These are phyloP conservation scores for Acrocephalus kingi DNA, from an alignment of 2,113 vertebrate genomes.

Conservation along the genomic window DNA sequence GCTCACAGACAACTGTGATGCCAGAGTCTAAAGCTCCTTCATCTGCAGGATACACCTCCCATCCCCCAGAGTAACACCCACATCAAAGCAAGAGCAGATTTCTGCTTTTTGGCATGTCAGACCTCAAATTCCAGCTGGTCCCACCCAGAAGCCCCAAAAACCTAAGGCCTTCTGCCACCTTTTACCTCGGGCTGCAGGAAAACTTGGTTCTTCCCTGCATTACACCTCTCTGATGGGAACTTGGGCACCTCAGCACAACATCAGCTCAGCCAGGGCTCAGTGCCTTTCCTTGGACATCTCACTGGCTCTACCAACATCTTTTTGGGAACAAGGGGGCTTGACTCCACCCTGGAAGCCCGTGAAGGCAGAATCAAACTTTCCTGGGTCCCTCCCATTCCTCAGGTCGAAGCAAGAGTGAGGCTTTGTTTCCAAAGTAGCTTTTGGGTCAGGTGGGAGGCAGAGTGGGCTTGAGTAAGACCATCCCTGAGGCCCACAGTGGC, in stretches of 20 bases:
- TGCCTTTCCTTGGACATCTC: background rate
- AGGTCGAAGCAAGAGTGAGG: background rate
- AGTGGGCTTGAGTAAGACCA: background rate
- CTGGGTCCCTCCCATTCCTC: background rate
- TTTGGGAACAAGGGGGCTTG: background rate
- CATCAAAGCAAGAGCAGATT: background rate
- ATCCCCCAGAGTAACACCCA: background rate
- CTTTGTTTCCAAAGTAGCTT: background rate
- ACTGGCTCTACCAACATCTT: background rate
- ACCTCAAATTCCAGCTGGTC: background rate
- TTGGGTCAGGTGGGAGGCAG: background rate
- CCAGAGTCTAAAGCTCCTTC: background rate
- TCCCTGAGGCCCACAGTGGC: rapidly evolving
- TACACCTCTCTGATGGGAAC: background rate
- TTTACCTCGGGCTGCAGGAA: background rate
- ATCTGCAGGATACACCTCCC: background rate
- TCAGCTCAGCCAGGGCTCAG: background rate
- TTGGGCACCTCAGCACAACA: background rate
- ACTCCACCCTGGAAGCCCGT: background rate
- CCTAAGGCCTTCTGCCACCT: background rate
- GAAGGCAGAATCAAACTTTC: background rate
- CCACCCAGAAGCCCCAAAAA: background rate
- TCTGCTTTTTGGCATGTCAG: background rate
- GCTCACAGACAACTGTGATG: background rate
- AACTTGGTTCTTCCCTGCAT: background rate